Evolutionary conservation across 2,797 vertebrate genomes (phyloP), one percentile per base, ranked within the genome.

Genomic region (Chanos chanos): DNA sequence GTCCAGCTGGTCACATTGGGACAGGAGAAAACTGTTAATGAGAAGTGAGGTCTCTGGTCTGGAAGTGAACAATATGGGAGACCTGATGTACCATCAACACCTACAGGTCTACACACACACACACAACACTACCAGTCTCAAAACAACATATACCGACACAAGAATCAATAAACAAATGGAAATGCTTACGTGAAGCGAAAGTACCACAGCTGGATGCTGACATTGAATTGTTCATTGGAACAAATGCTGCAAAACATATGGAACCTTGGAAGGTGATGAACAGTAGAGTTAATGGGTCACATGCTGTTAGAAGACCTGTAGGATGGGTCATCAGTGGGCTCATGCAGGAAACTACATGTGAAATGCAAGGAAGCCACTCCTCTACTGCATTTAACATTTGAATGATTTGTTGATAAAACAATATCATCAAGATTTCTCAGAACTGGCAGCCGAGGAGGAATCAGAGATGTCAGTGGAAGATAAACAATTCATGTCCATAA

Each of bases 1-100:
- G 39, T 39, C 12, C 10, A 54, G 31, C 30, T 53, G 18, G 13
- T 34, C 2, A 27, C 45, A 48, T 3, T 47, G 21, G 21, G 24
- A 15, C 24, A 39, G 19, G 19, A 54, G 16, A 22, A 13, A 36
- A 37, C 5, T 12, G 8, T 39, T 21, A 12, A 16, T 33, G n/a
- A 55, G 21, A 19, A 39, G 52, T 39, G 6, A 55, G 55, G 52
- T 55, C 18, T 40, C 34, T 39, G 34, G 24, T 5, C 45, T 48
- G 5, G 24, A 54, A 13, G 51, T 55, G 1, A 55, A 52, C 52
- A 55, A 13, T 39, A 39, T 55, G 30, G 31, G 34, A 4, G 30
- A 31, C 9, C 16, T 21, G 13, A 10, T 22, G 16, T 53, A 21
- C 18, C 50, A 53, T 22, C 53, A 53, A 21, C 50, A 53, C 50